Evolutionary conservation across 2,888 invertebrate species (phyloP), one percentile per base, ranked within the genome.

Genomic region (Aspidiotus destructor): DNA sequence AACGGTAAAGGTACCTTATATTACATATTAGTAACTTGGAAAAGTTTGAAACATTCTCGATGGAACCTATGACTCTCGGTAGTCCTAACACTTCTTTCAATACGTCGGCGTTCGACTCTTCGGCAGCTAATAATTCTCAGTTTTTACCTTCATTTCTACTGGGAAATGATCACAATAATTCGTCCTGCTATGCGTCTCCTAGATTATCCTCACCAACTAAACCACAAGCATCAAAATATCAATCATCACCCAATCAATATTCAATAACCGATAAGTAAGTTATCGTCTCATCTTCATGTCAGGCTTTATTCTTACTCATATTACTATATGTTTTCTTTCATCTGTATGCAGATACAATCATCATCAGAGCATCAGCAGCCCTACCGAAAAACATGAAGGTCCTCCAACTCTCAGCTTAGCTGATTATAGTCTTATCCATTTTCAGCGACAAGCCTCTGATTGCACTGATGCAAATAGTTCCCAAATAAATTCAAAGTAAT

Each of bases 1-100:
- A 28, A 28, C 1, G 5, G 5, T 28, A 28, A 5, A 28, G 28
- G 28, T 28, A 28, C 28, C 28, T 28, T 3, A 28, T 28, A 28
- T n/a, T 28, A 28, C 28, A 28, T 5, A 28, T 28, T 28, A 1
- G 28, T 28, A 28, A 28, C 28, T 28, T 28, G 5, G 28, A 28
- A 5, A 28, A 28, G 28, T 28, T 28, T 28, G 28, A 28, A 28
- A 3, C 28, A 62, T 44, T 28, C 15, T n/a, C 52, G 15, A 67
- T 67, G 67, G 67, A 67, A 52, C 67, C 67, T 15, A 67, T 67
- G 67, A 60, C 67, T 10, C 48, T 67, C 1, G 67, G 67, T 28
- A 44, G 58, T 6, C 67, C 67, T 5, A 67, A 67, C 48, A 67
- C 67, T 40, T 67, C 67, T 17, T 15, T 41, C 41, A 67, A 67